phyloP scores from a whole-genome alignment of 2,797 vertebrate genomes.

The Myioborus miniatus region DNA sequence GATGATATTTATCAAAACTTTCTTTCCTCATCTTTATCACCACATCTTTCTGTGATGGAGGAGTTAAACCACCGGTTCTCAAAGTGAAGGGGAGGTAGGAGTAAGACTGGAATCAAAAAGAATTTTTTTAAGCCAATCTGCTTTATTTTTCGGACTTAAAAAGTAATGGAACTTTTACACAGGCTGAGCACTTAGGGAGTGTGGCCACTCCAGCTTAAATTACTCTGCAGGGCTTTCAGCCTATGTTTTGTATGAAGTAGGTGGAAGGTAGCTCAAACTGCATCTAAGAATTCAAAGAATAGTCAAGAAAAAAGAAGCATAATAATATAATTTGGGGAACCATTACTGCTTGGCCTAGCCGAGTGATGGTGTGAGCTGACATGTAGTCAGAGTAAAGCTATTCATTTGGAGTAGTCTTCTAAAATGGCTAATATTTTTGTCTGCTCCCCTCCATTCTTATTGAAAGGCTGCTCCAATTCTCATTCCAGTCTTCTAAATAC shows the following conservation, averaged over 20 bases:
- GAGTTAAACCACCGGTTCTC: neutral
- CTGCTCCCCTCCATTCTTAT: neutral
- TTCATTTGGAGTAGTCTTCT: neutral
- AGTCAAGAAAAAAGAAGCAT: neutral
- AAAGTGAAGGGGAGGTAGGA: neutral
- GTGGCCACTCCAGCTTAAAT: neutral
- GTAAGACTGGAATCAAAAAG: neutral
- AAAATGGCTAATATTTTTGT: neutral
- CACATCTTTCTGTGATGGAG: neutral
- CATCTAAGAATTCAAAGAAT: neutral
- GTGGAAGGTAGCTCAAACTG: neutral
- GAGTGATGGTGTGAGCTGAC: neutral
- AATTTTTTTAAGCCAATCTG: neutral
- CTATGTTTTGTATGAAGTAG: neutral
- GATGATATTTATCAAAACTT: neutral
- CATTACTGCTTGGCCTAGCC: neutral
- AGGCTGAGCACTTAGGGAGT: neutral
- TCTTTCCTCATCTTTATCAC: neutral
- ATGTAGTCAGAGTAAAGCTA: neutral
- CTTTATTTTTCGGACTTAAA: neutral
- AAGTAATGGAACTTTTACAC: neutral
- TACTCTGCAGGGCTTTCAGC: neutral
- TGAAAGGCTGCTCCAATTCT: neutral
- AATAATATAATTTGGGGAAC: neutral
- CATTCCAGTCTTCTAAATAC: neutral